phyloP scores from a whole-genome alignment of 2,797 vertebrate genomes.

The Myiotriccus ornatus region DNA sequence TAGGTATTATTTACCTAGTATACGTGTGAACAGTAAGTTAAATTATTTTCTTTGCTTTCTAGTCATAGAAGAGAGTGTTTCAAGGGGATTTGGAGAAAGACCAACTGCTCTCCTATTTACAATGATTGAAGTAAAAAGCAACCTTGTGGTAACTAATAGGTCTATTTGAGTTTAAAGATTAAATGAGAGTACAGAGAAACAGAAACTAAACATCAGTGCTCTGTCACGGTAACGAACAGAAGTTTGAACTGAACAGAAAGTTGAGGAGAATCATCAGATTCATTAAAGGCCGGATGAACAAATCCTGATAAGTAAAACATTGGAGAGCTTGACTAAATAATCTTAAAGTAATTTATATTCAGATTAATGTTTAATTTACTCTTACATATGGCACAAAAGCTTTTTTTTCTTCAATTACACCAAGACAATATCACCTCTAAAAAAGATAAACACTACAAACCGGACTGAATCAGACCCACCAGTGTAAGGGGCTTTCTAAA shows the following conservation, averaged over 20 bases:
- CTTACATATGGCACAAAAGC: not conserved
- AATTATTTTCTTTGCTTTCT: not conserved
- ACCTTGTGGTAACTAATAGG: not conserved
- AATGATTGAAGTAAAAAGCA: not conserved
- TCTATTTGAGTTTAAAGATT: not conserved
- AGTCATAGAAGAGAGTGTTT: not conserved
- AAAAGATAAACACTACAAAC: not conserved
- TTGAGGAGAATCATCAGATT: not conserved
- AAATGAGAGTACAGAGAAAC: not conserved
- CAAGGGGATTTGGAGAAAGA: not conserved
- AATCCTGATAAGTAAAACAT: not conserved
- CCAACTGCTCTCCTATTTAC: not conserved
- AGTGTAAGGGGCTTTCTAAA: not conserved
- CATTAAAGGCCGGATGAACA: not conserved
- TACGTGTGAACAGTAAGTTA: not conserved
- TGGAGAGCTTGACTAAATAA: not conserved
- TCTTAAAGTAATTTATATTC: not conserved
- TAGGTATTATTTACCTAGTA: not conserved
- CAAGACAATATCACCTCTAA: not conserved
- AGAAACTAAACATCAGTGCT: not conserved
- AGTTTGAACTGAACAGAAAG: not conserved
- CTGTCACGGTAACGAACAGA: not conserved
- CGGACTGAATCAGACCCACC: rapidly evolving
- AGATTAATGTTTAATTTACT: not conserved
- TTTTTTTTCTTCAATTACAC: not conserved